Evolutionary conservation across 2,113 vertebrate genomes (phyloP).

Genomic region (Gallinago paraguaiae): DNA sequence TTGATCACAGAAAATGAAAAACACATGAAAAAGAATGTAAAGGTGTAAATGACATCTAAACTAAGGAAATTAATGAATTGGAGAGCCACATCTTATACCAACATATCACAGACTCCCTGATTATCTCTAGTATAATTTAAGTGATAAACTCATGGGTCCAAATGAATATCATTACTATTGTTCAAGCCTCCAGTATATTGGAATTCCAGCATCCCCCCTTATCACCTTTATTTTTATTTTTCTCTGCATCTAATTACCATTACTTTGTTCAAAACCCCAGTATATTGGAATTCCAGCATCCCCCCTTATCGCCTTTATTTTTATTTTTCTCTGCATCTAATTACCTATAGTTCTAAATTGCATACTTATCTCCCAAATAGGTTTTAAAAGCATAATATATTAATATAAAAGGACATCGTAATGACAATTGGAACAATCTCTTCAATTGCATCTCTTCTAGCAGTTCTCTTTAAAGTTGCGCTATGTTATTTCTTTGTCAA

Average conservation of each 20-base stretch:
- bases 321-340: not conserved
- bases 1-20: not conserved
- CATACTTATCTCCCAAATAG: not conserved
- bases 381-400: not conserved
- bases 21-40: not conserved
- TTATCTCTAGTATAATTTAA: not conserved
- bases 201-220: not conserved
- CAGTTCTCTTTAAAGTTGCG: not conserved
- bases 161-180: not conserved
- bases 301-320: not conserved
- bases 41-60: not conserved
- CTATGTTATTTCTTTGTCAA: not conserved
- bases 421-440: not conserved
- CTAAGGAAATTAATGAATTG: not conserved
- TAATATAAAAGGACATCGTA: not conserved
- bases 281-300: not conserved
- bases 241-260: too few species aligned
- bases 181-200: not conserved
- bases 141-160: not conserved
- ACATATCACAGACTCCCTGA: not conserved
- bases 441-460: not conserved
- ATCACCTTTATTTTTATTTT: too few species aligned
- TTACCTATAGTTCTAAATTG: not conserved
- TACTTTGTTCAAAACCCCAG: not conserved
- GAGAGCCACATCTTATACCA: not conserved